These are phyloP conservation scores for Caenorhabditis becei DNA, from an alignment of 2,888 invertebrate genomes.

Conservation along the genomic window DNA sequence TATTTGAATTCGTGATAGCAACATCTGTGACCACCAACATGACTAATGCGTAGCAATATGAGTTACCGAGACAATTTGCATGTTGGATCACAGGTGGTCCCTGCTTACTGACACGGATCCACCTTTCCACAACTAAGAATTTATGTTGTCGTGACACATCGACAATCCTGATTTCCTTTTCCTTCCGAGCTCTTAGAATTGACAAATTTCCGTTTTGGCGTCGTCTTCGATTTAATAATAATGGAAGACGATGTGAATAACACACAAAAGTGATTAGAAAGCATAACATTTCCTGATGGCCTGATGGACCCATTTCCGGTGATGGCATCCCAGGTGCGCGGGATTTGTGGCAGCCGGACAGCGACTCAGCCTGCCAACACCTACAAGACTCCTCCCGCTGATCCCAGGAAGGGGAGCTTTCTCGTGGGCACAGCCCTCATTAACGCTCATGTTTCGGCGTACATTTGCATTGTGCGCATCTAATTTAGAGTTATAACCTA, in stretches of 20 bases:
- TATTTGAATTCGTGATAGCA: slow-evolving; percentile 58
- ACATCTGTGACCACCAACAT: slow-evolving; percentile 50
- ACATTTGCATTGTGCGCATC: slow-evolving; percentile 64
- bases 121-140: slow-evolving; percentile 17
- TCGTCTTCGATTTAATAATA: slow-evolving; percentile 36
- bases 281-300: slow-evolving; percentile 58
- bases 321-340: slow-evolving; percentile 53
- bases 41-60: slow-evolving; percentile 44
- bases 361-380: neutral
- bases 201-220: slow-evolving; percentile 55
- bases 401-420: slow-evolving; percentile 29
- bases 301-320: slow-evolving; percentile 59
- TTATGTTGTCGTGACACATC: slow-evolving; percentile 28
- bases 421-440: slow-evolving; percentile 45
- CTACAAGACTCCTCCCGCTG: slow-evolving; percentile 27
- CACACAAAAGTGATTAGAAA: slow-evolving; percentile 60
- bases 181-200: slow-evolving; percentile 45
- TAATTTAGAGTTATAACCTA: slow-evolving; percentile 57
- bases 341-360: slow-evolving; percentile 12
- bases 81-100: slow-evolving; percentile 52
- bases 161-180: slow-evolving; percentile 32
- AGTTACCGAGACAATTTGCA: slow-evolving; percentile 44
- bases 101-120: neutral
- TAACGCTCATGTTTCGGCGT: slow-evolving; percentile 61
- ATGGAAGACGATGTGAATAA: slow-evolving; percentile 46